Percentiles rank a stretch among this genome's conserved stretches.
Evolutionary conservation across 2,113 vertebrate genomes (phyloP).

Genomic region (Grantiella picta): DNA sequence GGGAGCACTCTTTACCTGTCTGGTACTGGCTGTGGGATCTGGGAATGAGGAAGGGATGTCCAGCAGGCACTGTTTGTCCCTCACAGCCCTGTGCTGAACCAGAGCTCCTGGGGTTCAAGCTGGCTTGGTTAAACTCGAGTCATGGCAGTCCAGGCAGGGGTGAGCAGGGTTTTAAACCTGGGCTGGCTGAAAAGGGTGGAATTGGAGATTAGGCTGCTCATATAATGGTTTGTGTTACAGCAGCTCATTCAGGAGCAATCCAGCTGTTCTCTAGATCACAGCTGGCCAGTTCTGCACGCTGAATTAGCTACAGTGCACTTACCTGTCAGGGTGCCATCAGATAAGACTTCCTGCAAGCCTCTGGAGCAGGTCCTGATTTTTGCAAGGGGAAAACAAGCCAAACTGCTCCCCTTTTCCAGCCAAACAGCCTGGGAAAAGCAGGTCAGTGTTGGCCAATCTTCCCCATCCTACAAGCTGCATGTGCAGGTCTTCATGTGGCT

Average conservation of each 20-base stretch:
- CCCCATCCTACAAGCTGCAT: background rate
- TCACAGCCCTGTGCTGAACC: background rate
- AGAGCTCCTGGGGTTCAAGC: background rate
- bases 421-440: background rate
- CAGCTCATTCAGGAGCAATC: background rate
- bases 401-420: background rate
- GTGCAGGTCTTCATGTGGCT: background rate
- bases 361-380: background rate
- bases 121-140: background rate
- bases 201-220: background rate
- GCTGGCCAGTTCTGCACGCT: background rate
- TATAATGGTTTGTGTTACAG: background rate
- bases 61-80: background rate
- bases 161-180: background rate
- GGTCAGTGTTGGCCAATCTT: background rate
- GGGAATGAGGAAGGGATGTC: background rate
- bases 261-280: background rate
- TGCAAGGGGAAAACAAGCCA: background rate
- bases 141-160: accelerated
- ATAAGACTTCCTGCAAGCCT: background rate
- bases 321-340: background rate
- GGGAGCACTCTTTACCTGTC: background rate
- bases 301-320: background rate
- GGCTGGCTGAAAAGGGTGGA: background rate
- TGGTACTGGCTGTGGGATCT: background rate